Base-by-base conservation (phyloP, 2,797 vertebrate species). In the Pelobates cultripes region DNA sequence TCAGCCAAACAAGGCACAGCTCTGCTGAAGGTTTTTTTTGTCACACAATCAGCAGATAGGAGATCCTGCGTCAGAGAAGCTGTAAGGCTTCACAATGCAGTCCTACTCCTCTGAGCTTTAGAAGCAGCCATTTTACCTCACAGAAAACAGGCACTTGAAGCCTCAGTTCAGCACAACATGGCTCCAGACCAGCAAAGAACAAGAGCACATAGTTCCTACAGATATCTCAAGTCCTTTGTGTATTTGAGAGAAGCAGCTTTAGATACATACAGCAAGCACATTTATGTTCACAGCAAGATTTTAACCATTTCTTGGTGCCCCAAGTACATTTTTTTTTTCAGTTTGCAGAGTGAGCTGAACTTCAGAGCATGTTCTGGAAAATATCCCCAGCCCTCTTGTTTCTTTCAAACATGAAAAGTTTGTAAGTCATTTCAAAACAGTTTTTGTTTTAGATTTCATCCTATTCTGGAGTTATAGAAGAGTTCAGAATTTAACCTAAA, bases 91-190 rank as follows among this genome's bases (percentile, higher is more conserved):
- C 93, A 90, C 93, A 94, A 95, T 96, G 95, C 95, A 93, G 94
- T 93, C 94, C 92, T 94, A 96, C 94, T 96, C 96, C 96, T 97
- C 93, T 87, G 90, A 96, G 95, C 96, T 96, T 94, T 92, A 94
- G 94, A 91, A 95, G 96, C 96, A 96, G 97, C 97, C 97, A 99
- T 99, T 98, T 99, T 98, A 98, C 94, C 94, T 95, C 92, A 94
- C 90, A 84, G 85, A 86, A 91, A 87, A 87, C 87, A 86, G 86
- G 88, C 86, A 75, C 15, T 10, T 86, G 93, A 91, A 93, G 91
- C 93, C 94, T 92, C 91, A 68, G 90, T 91, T n/a, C 90, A 91
- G 89, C 94, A 95, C 95, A 97, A 99, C 95, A 98, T 98, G 97
- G 96, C 96, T 94, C 93, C 96, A 93, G 92, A 84, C 90, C 93